Base-by-base conservation (phyloP, 1,140 invertebrate genomes). In the Drosophila kohkoa region DNA sequence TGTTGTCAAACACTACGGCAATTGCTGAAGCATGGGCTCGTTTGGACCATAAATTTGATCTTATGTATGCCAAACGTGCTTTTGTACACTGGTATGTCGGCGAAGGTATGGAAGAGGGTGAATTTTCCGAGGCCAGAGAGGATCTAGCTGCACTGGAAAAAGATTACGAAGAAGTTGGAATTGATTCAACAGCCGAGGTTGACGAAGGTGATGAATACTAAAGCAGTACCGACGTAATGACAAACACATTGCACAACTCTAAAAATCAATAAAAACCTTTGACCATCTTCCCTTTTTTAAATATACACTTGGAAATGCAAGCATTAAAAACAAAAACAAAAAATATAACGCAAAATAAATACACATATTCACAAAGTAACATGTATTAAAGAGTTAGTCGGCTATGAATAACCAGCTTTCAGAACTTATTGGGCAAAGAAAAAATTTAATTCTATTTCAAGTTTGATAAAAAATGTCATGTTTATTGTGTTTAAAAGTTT, bases 11-110 rank as follows among this genome's bases (percentile, higher is more conserved):
- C 90, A 97, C 97, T 0, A 98, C 97, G 0, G 96, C 96, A 32
- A 97, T 97, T 81, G 96, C 96, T 8, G 97, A 98, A 90, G 97
- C 96, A 25, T 97, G 96, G 96, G 95, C 95, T 41, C 94, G 96
- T 87, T 93, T 97, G 25, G 95, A 97, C 93, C 95, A 96, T 90
- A 97, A 97, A 91, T 97, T 97, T 92, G 96, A 97, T 92, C 92
- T 97, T 45, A 97, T 97, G 96, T 96, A 96, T 93, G 93, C 96
- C 83, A 94, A 96, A 92, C 93, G 96, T 83, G 95, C 96, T 32
- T 95, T 97, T 91, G 95, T 96, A 0, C 96, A 96, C 87, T 96
- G 96, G 96, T 97, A 96, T 89, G 94, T 95, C 0, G 93, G 95
- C 5, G 96, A 97, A 92, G 96, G 96, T 77, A 96, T 96, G 95